Evolutionary conservation across 2,888 invertebrate species (phyloP).

Genomic region (Baronia brevicornis): DNA sequence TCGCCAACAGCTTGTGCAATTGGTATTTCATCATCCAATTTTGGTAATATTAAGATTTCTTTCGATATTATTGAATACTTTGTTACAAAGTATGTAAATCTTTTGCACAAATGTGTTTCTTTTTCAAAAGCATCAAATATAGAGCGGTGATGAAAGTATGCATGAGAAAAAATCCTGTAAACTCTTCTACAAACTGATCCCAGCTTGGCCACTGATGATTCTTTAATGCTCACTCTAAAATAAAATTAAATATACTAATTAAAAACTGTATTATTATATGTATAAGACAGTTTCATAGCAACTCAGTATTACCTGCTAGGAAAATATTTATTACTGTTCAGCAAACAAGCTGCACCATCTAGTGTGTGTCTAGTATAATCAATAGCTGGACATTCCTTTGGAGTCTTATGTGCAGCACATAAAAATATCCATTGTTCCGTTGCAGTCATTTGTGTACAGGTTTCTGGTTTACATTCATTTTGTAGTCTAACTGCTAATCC

Average conservation of each 20-base stretch:
- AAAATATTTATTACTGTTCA: conserved; percentile 99
- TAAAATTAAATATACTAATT: conserved; percentile 5
- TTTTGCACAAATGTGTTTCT: conserved; percentile 94
- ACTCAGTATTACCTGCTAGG: conserved; percentile 89
- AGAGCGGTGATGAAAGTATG: conserved; percentile 97
- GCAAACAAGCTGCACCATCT: conserved; percentile 98
- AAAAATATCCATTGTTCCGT: conserved; percentile 99
- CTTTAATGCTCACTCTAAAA: conserved; percentile 97
- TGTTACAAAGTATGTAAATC: conserved; percentile 98
- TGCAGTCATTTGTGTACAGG: conserved; percentile 99
- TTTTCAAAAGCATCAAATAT: conserved; percentile 99
- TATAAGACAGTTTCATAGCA: too few relatives aligned
- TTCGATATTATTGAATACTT: conserved; percentile 99
- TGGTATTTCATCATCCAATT: conserved; percentile 85
- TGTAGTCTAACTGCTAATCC: conserved; percentile 98
- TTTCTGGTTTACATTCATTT: conserved; percentile 96
- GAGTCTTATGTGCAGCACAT: conserved; percentile 99
- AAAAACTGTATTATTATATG: too few relatives aligned
- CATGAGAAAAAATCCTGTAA: conserved; percentile 99
- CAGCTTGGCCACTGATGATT: conserved; percentile 98
- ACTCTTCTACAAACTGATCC: conserved; percentile 99
- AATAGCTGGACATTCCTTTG: conserved; percentile 99
- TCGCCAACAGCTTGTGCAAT: conserved; percentile 71
- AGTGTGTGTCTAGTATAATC: conserved; percentile 99
- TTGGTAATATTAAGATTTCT: conserved; percentile 98